Base-by-base conservation (phyloP, 2,797 vertebrate species). In the Ciconia nigra region DNA sequence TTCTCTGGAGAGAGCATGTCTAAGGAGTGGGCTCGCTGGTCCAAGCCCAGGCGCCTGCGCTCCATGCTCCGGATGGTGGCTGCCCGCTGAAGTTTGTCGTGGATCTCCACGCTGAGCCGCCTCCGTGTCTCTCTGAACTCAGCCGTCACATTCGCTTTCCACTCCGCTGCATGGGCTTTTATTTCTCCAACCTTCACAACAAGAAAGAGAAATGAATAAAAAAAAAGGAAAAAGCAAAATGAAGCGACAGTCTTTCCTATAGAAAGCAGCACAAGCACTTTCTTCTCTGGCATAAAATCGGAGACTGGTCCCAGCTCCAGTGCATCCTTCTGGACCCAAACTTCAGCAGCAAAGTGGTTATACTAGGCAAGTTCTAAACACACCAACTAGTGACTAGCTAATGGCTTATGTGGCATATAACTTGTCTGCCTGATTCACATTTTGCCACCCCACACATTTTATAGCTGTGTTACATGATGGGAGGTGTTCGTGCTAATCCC, bases 61-160 rank as follows among this genome's bases (percentile, higher is more conserved):
- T 99, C 99, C 99, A 99, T 99, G 98, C 99, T 99, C 87, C 99
- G 99, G 96, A 99, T 99, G 96, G 99, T 99, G 95, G 99, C 99
- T 0, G 99, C 99, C 39, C 99, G 98, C 92, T 99, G 99, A 24
- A 99, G 99, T 88, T 99, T 99, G 98, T 99, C 99, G 0, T 99
- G 99, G 96, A 99, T 99, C 98, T 99, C 99, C 15, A 99, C 99
- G 0, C 99, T 99, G 51, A 99, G 98, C 22, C 99, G 98, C 19
- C 99, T 97, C 13, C 99, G 98, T 0, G 99, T 99, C 98, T 99
- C 99, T 63, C 99, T 98, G 93, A 99, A 99, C 98, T 99, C 99
- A 3, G 99, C 99, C 0, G 99, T 99, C 44, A 99, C 99, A 0
- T 99, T 99, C 12, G 99, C 99, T 97, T 99, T 99, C 99, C 99